These are phyloP conservation scores for Aproaerema taeniolella DNA, from an alignment of 2,888 invertebrate species.

Conservation along the genomic window DNA sequence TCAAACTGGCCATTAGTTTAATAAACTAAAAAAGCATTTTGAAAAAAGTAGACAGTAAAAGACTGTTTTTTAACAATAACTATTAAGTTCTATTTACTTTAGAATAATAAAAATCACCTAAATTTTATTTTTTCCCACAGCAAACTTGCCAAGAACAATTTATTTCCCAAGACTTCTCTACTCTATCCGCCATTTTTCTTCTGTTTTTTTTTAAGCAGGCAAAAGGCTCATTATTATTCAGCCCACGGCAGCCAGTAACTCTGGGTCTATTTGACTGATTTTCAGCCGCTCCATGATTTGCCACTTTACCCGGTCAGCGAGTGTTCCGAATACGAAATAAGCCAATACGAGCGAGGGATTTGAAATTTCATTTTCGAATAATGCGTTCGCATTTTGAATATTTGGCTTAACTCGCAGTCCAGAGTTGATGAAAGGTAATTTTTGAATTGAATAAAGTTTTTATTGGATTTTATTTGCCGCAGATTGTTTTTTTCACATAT, in stretches of 20 bases:
- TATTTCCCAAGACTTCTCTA: no score
- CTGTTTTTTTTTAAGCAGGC: constrained; percentile 33
- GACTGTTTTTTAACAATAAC: no score
- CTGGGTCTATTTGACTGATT: constrained; percentile 76
- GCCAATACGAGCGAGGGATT: constrained; percentile 49
- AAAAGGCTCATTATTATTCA: constrained; percentile 53
- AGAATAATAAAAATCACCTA: no score
- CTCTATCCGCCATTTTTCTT: constrained; percentile 5
- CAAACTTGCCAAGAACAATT: background rate
- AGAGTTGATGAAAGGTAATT: constrained; percentile 19
- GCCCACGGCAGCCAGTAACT: constrained; percentile 50
- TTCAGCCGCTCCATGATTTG: constrained; percentile 75
- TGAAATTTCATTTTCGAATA: constrained; percentile 71
- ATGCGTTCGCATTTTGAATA: constrained; percentile 61
- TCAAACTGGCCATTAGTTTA: no score
- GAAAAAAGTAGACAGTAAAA: no score
- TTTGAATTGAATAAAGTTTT: no score
- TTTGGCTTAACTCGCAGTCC: constrained; percentile 16
- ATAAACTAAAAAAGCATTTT: no score
- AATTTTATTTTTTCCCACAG: no score
- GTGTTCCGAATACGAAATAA: constrained; percentile 61
- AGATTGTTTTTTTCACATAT: no score
- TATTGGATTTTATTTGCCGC: no score
- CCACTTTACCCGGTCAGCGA: constrained; percentile 73
- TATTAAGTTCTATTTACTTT: no score